Base-by-base conservation (phyloP, 92 coral and sea anemone species). In the Montipora capitata region DNA sequence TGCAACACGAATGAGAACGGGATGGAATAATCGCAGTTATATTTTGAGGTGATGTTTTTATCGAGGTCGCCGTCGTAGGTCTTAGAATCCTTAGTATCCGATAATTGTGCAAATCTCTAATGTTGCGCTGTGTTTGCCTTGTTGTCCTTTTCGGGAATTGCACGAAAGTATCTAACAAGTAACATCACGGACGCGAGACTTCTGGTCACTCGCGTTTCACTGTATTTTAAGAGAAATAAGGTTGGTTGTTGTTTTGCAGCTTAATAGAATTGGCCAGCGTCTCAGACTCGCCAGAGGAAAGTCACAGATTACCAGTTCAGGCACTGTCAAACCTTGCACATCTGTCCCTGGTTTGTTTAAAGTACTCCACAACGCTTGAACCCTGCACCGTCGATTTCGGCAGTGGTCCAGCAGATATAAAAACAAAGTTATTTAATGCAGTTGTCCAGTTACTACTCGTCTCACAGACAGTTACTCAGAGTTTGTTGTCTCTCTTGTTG, bases 341-440 rank as follows among this genome's bases (percentile, higher is more conserved):
- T 0, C 40, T 83, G 61, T 70, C 63, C 43, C 80, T 83, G 71
- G 87, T 83, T 72, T 72, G 72, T 73, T 58, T 83, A 7, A 39
- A 44, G 14, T 44, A 62, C 79, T 20, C 39, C 45, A 61, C 87
- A 3, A 72, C 59, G 10, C 59, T 41, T 40, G 79, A 62, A 54
- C 7, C 54, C 11, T 15, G 7, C 44, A 40, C 63, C 39, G 76
- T 14, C 8, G 43, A 40, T 58, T 10, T 40, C 2, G 3, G 54
- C 42, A 17, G 40, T 0, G 15, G 40, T 69, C 5, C 76, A 4
- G 27, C 52, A 5, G 54, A 49, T 39, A 35, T 69, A 6, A 59
- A 73, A 7, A 61, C 3, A 11, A 14, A 42, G 10, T 35, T 83
- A 8, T 72, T 83, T 72, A 72, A 57, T 2, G 73, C 71, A 42